These are phyloP conservation scores for Apoda limacodes DNA, from an alignment of 2,888 invertebrate genomes.

Conservation along the genomic window DNA sequence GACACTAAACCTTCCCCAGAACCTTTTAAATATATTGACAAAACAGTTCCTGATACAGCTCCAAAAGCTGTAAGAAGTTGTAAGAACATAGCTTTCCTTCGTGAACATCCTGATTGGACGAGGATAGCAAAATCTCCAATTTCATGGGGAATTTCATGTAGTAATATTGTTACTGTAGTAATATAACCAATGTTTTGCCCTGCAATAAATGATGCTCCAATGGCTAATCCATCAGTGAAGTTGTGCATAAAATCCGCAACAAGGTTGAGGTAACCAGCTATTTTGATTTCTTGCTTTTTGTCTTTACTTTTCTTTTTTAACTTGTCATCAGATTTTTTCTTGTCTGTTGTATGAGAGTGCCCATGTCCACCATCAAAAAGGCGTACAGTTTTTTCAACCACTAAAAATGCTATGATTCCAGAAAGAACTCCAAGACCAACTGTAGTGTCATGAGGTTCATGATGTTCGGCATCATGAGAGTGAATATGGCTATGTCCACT, in stretches of 20 bases:
- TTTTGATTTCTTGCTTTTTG: constrained; percentile 57
- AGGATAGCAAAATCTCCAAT: constrained; percentile 99
- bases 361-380: constrained; percentile 86
- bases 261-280: constrained; percentile 90
- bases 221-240: constrained; percentile 98
- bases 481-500: constrained; percentile 66
- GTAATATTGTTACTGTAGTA: constrained; percentile 94
- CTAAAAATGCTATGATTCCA: constrained; percentile 92
- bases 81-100: constrained; percentile 93
- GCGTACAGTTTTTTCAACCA: constrained; percentile 93
- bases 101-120: constrained; percentile 95
- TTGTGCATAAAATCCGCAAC: constrained; percentile 99
- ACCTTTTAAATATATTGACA: constrained; percentile 87
- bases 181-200: constrained; percentile 88
- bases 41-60: constrained; percentile 91
- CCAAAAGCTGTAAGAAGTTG: constrained; percentile 96
- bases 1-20: constrained; percentile 76
- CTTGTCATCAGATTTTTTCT: constrained; percentile 53
- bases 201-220: constrained; percentile 96
- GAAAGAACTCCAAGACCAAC: constrained; percentile 95
- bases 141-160: constrained; percentile 99
- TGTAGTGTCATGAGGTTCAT: constrained; percentile 80
- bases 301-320: constrained; percentile 44
- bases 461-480: constrained; percentile 54
- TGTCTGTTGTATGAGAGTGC: constrained; percentile 74